Evolutionary conservation across 2,113 vertebrate species (phyloP).

Genomic region (Podarcis cretensis): DNA sequence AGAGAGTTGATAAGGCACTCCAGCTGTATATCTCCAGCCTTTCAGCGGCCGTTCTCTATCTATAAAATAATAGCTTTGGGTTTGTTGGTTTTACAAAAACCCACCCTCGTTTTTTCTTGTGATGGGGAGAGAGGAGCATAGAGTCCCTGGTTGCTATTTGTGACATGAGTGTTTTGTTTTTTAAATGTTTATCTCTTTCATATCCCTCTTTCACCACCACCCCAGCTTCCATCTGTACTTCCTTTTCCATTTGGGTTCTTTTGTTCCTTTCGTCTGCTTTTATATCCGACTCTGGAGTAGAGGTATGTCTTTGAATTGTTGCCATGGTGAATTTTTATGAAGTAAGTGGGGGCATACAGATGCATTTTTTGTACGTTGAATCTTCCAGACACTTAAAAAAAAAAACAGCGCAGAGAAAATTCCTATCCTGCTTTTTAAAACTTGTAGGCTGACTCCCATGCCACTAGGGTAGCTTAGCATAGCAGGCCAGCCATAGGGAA

Average conservation of each 20-base stretch:
- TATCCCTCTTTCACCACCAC: background rate
- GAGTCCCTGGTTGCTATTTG: background rate
- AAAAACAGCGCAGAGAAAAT: background rate
- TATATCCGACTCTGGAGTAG: background rate
- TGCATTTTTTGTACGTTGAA: no score
- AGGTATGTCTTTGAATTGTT: constrained; percentile 16
- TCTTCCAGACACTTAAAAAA: background rate
- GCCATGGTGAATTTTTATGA: constrained; percentile 19
- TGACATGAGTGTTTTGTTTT: background rate
- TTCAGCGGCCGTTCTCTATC: background rate
- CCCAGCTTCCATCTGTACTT: background rate
- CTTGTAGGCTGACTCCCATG: background rate
- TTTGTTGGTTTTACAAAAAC: background rate
- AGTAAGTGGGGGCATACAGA: background rate
- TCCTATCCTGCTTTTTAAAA: background rate
- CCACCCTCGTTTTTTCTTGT: background rate
- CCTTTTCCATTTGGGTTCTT: background rate
- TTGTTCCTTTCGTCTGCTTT: background rate
- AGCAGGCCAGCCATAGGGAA: no score
- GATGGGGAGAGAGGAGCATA: background rate
- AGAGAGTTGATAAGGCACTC: background rate
- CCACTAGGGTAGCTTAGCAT: background rate
- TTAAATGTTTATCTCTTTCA: background rate
- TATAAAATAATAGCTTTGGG: background rate
- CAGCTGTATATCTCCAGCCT: background rate